Evolutionary conservation across 2,113 vertebrate genomes (phyloP), one percentile per base, ranked within the genome.

Genomic region (Arenaria interpres): DNA sequence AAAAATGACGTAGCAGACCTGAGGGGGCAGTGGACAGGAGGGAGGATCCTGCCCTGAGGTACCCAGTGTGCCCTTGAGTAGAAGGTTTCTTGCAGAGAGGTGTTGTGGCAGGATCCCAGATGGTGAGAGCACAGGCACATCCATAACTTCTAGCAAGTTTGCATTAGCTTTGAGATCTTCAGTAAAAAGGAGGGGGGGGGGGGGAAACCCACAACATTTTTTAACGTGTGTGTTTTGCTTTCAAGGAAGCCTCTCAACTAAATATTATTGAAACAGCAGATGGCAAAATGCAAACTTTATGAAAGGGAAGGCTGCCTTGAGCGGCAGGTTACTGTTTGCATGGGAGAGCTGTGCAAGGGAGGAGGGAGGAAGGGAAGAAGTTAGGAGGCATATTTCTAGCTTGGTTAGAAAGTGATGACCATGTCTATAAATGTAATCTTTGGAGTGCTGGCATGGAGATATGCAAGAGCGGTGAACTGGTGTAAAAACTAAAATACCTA

Each of bases 401-500:
- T 88, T 95, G 39, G 46, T 81, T 93, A 90, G 85, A 96, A 97
- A 97, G 96, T 72, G 19, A 96, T 88, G 88, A 74, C 89, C 13
- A 9, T 76, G 89, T 82, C 85, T 96, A 88, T 93, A 96, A 96
- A 92, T 72, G 74, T 86, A 93, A 96, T 92, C 90, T 94, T 89
- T 87, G 77, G 73, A 94, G 69, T 87, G 75, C 90, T 97, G 91
- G 93, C 89, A 95, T 64, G 82, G 88, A 97, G 72, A 91, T 96
- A 94, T 22, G 39, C 92, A 92, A 97, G 85, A 95, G 75, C 91
- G 85, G 92, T 92, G 95, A 98, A 97, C 88, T 95, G 91, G 89
- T 94, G 71, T 97, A 96, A 98, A 97, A 98, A 73, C 94, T 93
- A 76, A 91, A 97, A 90, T 85, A 97, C 85, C 84, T 92, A 96